These are phyloP conservation scores for Antheraea mylitta DNA, from an alignment of 1,140 invertebrate genomes.

Conservation along the genomic window DNA sequence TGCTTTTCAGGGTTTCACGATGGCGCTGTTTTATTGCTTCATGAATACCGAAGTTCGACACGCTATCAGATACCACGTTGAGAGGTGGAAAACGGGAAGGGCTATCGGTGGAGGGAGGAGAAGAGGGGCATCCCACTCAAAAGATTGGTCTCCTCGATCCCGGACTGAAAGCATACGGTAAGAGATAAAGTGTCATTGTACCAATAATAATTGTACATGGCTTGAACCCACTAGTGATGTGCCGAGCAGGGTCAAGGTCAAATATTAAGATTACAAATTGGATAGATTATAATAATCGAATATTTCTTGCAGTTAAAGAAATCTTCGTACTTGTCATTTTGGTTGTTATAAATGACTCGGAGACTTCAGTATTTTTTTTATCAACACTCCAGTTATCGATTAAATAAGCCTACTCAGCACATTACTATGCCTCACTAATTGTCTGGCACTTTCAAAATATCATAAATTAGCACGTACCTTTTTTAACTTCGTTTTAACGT, in stretches of 20 bases:
- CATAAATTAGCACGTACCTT: not conserved
- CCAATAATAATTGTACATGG: not conserved
- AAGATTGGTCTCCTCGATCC: slow-evolving; percentile 89
- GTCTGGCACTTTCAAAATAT: not conserved
- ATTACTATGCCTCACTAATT: not conserved
- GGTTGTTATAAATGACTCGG: no score
- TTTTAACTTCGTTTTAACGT: not conserved
- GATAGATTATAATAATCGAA: no score
- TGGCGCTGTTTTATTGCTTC: slow-evolving; percentile 95
- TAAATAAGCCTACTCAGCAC: not conserved
- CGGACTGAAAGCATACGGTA: slow-evolving; percentile 91
- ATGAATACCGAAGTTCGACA: slow-evolving; percentile 95
- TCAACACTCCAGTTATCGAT: no score
- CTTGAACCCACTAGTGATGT: not conserved
- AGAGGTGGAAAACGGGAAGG: slow-evolving; percentile 86
- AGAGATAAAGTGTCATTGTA: slow-evolving; percentile 17
- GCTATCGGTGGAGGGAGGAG: slow-evolving; percentile 81
- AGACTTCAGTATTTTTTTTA: no score
- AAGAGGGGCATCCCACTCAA: slow-evolving; percentile 82
- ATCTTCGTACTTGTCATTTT: no score
- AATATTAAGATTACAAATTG: no score
- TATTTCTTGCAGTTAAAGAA: no score
- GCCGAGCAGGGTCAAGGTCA: not conserved
- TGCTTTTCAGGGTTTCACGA: slow-evolving; percentile 86
- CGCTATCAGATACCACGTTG: slow-evolving; percentile 88